Base-by-base conservation (phyloP, 2,888 invertebrate species). In the Drosophila macrospina region DNA sequence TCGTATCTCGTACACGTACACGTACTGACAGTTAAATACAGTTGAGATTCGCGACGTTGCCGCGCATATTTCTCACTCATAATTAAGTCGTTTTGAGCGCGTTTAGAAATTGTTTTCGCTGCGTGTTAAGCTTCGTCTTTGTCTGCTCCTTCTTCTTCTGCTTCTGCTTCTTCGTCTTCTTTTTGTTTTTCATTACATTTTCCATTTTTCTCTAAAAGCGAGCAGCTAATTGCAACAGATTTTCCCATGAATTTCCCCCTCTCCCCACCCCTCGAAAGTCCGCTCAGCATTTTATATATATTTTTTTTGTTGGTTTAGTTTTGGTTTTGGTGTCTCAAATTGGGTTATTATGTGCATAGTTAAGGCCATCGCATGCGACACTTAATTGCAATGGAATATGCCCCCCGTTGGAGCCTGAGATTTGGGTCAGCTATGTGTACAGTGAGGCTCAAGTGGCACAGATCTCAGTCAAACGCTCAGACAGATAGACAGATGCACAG, bases 11-110 rank as follows among this genome's bases (percentile, higher is more conserved):
- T 59, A 62, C 70, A 69, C 55, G 47, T 59, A 62, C 70, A 69
- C 50, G 60, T 74, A 71, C 78, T 67, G 61, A 32, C 62, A 75
- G 66, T 71, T 74, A 73, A 73, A 80, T 84, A 84, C 74, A 75
- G 82, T 78, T 85, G 87, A 69, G 75, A 68, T 80, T 72, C 54
- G 78, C 78, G 69, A 69, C 63, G 69, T 72, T 65, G 85, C 82
- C 89, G 80, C 86, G 88, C 86, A 88, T 88, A 78, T 86, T 89
- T 83, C 78, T 83, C 80, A 83, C 84, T 89, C 80, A 86, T 86
- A 89, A 86, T 86, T 78, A 89, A 86, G 89, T 86, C 89, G 88
- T 86, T 86, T 89, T 86, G 89, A 89, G 83, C 88, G 89, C 86
- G 80, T 86, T 86, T 89, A 86, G 86, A 86, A 89, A 86, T 86